Base-by-base conservation (phyloP, 2,888 invertebrate species). In the Eudiplozoon nipponicum region DNA sequence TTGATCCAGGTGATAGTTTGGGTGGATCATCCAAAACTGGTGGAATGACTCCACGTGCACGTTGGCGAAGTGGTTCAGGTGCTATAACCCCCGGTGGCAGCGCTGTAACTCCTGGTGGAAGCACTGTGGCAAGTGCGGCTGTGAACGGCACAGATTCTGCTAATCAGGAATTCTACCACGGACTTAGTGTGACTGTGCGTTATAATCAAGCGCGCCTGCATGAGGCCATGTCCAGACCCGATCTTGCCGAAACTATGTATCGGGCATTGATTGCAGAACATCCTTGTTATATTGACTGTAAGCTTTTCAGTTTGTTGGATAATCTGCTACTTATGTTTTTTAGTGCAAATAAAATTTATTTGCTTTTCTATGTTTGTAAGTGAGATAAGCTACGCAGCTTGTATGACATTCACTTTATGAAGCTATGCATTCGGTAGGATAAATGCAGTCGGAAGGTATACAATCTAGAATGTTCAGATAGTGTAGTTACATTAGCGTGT, bases 231-330 rank as follows among this genome's bases (percentile, higher is more conserved):
- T 80, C 80, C 52, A 66, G 73, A 40, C 80, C 73, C 55, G 81
- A 86, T 53, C 72, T 75, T 50, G 84, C 94, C 1, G 90, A 90
- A 58, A 75, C 74, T 59, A 61, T 84, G 1, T 98, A 94, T 61
- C 90, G 90, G 55, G 77, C 78, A 51, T 86, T 98, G 50, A 64
- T 94, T 38, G 73, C 76, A 53, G 80, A 86, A 50, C 84, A 90
- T 69, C 86, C 86, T 1, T 86, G 84, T 56, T 98, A 94, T 54
- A 73, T 84, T 19, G 86, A 86, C 55, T 90, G 94, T 61, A 47
- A 52, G 55, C n/a, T n/a, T n/a, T n/a, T n/a, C n/a, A n/a, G n/a
- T n/a, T n/a, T n/a, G 19, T 9, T 9, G 9, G 15, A n/a, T 11
- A 15, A 7, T 9, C 13, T 9, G 13, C 9, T 11, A 11, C 11